Conservation (phyloP, 1,140 invertebrate genomes). For the Aradophagus sp. region DNA sequence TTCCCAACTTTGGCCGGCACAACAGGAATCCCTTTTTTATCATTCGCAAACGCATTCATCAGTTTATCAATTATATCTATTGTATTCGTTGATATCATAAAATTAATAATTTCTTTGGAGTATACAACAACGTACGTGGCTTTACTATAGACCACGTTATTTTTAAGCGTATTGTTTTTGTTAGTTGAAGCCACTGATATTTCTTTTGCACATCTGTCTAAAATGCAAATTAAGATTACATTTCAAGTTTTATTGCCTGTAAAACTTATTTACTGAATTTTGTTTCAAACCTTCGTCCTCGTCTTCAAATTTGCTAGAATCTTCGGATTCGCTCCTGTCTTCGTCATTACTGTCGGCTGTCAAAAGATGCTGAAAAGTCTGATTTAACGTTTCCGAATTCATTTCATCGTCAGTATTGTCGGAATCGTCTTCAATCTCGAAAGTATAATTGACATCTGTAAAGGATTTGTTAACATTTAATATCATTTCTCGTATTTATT, state of each 20-base stretch:
- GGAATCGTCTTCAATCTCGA: constrained; percentile 82
- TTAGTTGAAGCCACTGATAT: constrained; percentile 12
- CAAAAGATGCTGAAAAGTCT: constrained; percentile 84
- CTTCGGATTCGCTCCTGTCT: constrained; percentile 82
- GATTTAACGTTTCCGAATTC: constrained; percentile 80
- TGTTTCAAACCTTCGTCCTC: constrained; percentile 74
- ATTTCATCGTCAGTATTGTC: constrained; percentile 86
- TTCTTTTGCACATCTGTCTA: constrained; percentile 23
- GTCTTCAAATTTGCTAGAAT: constrained; percentile 80
- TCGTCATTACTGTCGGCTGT: constrained; percentile 85
- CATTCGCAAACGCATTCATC: constrained; percentile 73
- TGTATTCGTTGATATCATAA: constrained; percentile 80
- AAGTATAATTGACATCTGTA: constrained; percentile 61
- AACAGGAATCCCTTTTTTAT: constrained; percentile 64
- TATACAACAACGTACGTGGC: constrained; percentile 83
- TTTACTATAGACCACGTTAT: constrained; percentile 71
- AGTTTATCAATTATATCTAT: constrained; percentile 77
- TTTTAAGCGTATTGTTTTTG: constrained; percentile 70
- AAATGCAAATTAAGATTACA: constrained; percentile 5
- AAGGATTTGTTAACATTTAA: too few species aligned
- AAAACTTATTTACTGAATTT: too few species aligned
- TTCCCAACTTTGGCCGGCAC: constrained; percentile 63
- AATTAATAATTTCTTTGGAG: constrained; percentile 80
- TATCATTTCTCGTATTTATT: too few species aligned
- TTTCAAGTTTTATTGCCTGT: too few species aligned